Base-by-base conservation (phyloP, 2,888 invertebrate species). In the Ditula angustiorana region DNA sequence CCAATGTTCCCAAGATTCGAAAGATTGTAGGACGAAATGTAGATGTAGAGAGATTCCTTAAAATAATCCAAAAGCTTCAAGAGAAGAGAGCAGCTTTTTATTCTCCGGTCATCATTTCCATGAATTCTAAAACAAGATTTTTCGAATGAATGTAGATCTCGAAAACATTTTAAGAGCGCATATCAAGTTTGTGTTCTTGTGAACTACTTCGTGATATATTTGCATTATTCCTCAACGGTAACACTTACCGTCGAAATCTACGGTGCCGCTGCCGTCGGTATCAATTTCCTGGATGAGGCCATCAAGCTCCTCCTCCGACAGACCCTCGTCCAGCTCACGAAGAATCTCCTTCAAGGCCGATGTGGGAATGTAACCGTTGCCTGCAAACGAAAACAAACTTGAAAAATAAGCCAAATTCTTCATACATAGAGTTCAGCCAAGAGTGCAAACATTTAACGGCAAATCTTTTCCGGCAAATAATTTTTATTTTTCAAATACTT, bases 231-330 rank as follows among this genome's bases (percentile, higher is more conserved):
- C 19, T 16, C 19, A 16, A 19, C 7, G 19, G 41, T n/a, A n/a
- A 37, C 23, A 59, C 88, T 89, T 90, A 99, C 99, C 99, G 94
- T 99, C 99, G 89, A 99, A 99, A 94, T 99, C 99, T 79, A 99
- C 99, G 71, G 99, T 99, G 80, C 99, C 99, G 79, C 98, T 99
- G 81, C 99, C 98, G 90, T 99, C 99, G 50, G 98, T 97, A 91
- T 99, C 99, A 80, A 99, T 99, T 94, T 99, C 99, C 85, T 98
- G 97, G 88, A 99, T 99, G 96, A 99, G 98, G 89, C 97, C 97
- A 81, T 99, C 98, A 83, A 99, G 95, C 88, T 99, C 98, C 69
- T 97, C 96, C 73, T 98, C 97, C 59, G 98, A 98, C 71, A 99
- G 94, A 88, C 98, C 98, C 86, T 99, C 99, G 80, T 99, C 99